phyloP scores from a whole-genome alignment of 2,113 vertebrate genomes.

The Cranoglanis bouderius region DNA sequence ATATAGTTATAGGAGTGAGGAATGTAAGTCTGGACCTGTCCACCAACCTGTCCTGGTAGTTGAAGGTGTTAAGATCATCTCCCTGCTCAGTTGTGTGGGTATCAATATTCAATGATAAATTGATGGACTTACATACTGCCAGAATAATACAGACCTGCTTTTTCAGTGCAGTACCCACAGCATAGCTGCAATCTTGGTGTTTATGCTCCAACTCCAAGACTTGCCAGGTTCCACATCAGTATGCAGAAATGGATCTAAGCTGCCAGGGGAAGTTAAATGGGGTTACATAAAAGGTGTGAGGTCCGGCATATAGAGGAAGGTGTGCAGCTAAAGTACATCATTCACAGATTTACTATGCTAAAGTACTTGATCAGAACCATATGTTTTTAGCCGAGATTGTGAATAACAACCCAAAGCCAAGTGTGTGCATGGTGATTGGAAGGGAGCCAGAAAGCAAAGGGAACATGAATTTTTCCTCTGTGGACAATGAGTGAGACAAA shows the following conservation, averaged over 20 bases:
- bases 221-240: conserved; percentile 38
- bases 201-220: conserved; percentile 38
- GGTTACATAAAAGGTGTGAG: conserved; percentile 13
- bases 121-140: conserved; percentile 17
- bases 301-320: not conserved
- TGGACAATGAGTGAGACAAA: conserved; percentile 38
- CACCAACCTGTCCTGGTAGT: not conserved
- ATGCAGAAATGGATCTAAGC: conserved; percentile 52
- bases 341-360: not conserved
- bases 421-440: not conserved
- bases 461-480: not conserved
- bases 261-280: conserved; percentile 39
- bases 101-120: conserved; percentile 13
- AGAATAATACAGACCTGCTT: conserved; percentile 5
- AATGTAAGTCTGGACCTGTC: not conserved
- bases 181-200: conserved; percentile 52
- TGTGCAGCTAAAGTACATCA: not conserved
- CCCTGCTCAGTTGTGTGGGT: not conserved
- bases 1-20: not conserved
- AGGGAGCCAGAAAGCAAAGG: not conserved
- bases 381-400: not conserved
- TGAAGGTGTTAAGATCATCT: not conserved
- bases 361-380: not conserved
- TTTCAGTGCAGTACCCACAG: conserved; percentile 39
- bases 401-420: not conserved